These are phyloP conservation scores for Pemphredon lugubris DNA, from an alignment of 2,888 invertebrate species.

Conservation along the genomic window DNA sequence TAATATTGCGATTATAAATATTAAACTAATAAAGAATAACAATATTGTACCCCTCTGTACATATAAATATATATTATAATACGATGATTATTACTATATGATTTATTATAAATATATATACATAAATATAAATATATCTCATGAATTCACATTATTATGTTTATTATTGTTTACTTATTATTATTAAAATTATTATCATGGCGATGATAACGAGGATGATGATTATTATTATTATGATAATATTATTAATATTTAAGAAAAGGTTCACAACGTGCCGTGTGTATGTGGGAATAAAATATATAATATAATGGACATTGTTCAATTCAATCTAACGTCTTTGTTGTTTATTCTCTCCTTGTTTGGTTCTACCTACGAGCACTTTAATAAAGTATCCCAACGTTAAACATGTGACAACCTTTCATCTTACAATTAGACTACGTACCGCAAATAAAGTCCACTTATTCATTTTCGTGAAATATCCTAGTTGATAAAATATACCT, in stretches of 20 bases:
- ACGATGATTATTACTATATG: constrained; percentile 80
- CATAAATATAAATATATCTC: constrained; percentile 74
- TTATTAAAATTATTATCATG: constrained; percentile 70
- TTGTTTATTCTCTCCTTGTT: constrained; percentile 42
- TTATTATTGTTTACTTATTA: constrained; percentile 77
- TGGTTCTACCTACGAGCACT: no score
- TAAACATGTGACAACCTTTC: no score
- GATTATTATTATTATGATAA: constrained; percentile 77
- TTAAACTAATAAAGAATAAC: constrained; percentile 77
- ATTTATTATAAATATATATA: constrained; percentile 77
- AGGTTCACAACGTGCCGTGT: constrained; percentile 95
- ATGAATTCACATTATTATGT: constrained; percentile 77
- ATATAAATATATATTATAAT: constrained; percentile 80
- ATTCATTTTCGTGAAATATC: no score
- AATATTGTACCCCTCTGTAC: constrained; percentile 81
- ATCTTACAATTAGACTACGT: no score
- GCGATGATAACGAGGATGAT: constrained; percentile 66
- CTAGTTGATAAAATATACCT: no score
- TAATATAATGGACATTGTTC: constrained; percentile 95
- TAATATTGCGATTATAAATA: constrained; percentile 80
- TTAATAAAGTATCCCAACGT: no score
- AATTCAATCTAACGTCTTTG: constrained; percentile 83
- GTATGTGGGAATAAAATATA: constrained; percentile 91
- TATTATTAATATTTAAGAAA: constrained; percentile 87
- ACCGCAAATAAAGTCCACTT: no score